Conservation (phyloP, 2,797 vertebrate genomes). For the Esox lucius region DNA sequence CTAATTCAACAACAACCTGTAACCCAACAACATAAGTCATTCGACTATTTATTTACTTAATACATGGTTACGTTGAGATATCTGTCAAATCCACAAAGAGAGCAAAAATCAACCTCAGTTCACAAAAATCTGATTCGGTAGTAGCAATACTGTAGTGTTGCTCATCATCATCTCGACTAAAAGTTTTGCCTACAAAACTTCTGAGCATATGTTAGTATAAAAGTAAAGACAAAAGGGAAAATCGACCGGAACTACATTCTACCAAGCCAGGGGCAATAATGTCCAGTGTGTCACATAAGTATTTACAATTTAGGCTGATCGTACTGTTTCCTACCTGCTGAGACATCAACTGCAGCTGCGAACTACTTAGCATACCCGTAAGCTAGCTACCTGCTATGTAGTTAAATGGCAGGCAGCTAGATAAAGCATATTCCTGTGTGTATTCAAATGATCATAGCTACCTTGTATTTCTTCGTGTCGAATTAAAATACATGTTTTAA, state of each 20-base stretch:
- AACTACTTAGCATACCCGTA: neutral
- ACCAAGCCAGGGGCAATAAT: too few species aligned
- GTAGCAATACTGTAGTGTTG: neutral
- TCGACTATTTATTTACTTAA: neutral
- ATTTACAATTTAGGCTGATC: neutral
- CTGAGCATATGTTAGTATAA: too few species aligned
- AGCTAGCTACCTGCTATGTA: neutral
- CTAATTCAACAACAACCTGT: constrained; percentile 36
- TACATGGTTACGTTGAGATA: neutral
- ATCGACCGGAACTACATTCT: neutral
- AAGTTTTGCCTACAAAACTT: neutral
- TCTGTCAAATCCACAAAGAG: neutral
- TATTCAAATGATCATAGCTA: neutral
- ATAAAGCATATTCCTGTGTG: neutral
- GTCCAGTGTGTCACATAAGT: too few species aligned
- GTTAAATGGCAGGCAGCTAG: neutral
- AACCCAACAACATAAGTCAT: neutral
- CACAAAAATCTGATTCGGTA: too few species aligned
- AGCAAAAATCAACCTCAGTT: constrained; percentile 35
- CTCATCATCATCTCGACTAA: neutral
- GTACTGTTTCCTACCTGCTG: neutral
- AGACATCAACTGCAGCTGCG: neutral
- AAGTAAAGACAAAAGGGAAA: neutral
- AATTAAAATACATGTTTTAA: neutral
- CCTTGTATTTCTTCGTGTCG: neutral